Evolutionary conservation across 2,113 vertebrate genomes (phyloP).

Genomic region (Cyanoramphus novaezelandiae): DNA sequence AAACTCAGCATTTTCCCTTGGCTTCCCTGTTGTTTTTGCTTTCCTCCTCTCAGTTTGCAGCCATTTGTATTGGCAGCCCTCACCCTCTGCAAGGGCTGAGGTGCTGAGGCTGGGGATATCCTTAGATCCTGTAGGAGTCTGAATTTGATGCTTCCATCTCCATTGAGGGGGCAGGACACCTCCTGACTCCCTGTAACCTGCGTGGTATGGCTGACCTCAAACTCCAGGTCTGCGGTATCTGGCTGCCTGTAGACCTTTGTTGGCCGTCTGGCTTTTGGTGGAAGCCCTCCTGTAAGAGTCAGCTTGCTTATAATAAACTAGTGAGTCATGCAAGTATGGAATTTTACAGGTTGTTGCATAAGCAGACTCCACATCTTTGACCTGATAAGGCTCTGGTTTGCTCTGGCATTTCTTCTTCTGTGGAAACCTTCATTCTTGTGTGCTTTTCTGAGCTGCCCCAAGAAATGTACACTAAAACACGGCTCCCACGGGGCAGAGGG

Average conservation of each 20-base stretch:
- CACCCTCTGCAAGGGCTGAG: neutral
- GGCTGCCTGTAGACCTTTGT: neutral
- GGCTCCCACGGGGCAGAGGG: neutral
- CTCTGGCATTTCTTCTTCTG: neutral
- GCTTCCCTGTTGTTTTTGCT: neutral
- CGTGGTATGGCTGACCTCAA: rapidly evolving
- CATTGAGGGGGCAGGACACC: rapidly evolving
- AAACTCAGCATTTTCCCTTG: constrained; percentile 31
- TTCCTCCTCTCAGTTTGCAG: neutral
- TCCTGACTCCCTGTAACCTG: neutral
- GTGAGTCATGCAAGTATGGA: neutral
- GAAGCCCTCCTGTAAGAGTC: neutral
- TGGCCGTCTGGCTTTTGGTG: neutral
- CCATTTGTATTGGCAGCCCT: neutral
- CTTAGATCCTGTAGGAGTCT: neutral
- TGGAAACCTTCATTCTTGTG: neutral
- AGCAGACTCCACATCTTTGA: neutral
- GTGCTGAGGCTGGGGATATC: neutral
- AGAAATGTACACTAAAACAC: neutral
- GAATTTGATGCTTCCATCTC: neutral
- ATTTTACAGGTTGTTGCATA: neutral
- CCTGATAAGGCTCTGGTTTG: neutral
- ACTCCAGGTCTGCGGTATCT: neutral
- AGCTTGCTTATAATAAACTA: neutral
- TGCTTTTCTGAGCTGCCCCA: neutral